phyloP scores from a whole-genome alignment of 1,140 invertebrate species.

The Anoplophora glabripennis region DNA sequence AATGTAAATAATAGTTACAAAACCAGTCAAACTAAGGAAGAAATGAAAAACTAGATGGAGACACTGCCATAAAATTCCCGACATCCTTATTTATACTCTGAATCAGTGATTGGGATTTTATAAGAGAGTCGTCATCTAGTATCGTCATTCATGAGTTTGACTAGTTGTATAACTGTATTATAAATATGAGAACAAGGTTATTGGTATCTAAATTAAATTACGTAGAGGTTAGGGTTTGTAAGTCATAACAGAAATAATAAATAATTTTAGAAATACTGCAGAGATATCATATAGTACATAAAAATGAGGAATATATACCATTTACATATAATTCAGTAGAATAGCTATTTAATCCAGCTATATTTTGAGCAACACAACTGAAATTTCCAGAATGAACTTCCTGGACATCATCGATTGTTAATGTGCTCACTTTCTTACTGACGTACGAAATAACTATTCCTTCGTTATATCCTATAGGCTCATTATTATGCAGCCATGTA shows the following conservation, averaged over 20 bases:
- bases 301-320: slow-evolving; percentile 50
- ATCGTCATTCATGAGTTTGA: no score
- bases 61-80: no score
- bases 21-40: no score
- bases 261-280: background rate
- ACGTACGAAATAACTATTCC: slow-evolving; percentile 36
- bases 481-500: slow-evolving; percentile 60
- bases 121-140: no score
- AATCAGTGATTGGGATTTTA: no score
- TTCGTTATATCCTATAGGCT: slow-evolving; percentile 35
- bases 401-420: slow-evolving; percentile 59
- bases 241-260: slow-evolving; percentile 7
- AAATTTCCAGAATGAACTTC: slow-evolving; percentile 63
- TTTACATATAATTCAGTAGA: slow-evolving; percentile 62
- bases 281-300: background rate
- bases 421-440: slow-evolving; percentile 38
- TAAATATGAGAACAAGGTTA: background rate
- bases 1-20: no score
- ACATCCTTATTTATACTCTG: no score
- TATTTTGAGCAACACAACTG: slow-evolving; percentile 61
- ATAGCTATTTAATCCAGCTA: slow-evolving; percentile 58
- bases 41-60: no score
- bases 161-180: background rate
- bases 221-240: no score
- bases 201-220: background rate